Conservation (phyloP, 2,797 vertebrate genomes). For the Morus bassanus region DNA sequence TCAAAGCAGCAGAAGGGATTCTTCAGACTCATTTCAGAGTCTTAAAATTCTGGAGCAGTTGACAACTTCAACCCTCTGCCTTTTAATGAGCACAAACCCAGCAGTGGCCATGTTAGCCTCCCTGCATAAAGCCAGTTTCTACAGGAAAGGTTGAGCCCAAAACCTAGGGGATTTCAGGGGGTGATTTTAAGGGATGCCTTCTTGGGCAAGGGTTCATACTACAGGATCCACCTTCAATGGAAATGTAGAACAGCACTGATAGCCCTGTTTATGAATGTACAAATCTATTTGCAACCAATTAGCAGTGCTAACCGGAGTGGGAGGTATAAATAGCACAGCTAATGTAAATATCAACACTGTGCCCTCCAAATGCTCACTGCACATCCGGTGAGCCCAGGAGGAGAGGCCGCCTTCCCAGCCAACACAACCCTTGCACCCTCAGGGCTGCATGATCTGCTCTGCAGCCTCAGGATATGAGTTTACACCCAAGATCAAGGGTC, state of each 20-base stretch:
- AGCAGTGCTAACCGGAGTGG: not conserved
- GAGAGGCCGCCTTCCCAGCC: not conserved
- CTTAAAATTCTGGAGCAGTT: not conserved
- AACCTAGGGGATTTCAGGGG: not conserved
- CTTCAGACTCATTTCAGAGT: not conserved
- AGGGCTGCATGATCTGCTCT: not conserved
- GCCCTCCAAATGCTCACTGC: not conserved
- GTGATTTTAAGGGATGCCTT: not conserved
- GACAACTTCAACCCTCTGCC: not conserved
- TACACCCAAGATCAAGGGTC: not conserved
- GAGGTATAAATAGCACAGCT: not conserved
- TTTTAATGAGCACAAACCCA: not conserved
- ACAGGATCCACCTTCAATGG: not conserved
- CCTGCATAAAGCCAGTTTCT: not conserved
- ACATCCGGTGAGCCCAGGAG: not conserved
- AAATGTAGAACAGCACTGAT: not conserved
- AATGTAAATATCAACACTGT: not conserved
- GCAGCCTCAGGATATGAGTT: not conserved
- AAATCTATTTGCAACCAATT: constrained; percentile 41
- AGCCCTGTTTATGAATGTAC: not conserved
- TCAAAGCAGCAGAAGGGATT: not conserved
- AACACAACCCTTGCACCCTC: not conserved
- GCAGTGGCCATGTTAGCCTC: fast-evolving
- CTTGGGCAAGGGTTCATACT: not conserved
- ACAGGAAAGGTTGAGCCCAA: not conserved